phyloP scores from a whole-genome alignment of 2,113 vertebrate species.

The Mystacornis crossleyi region DNA sequence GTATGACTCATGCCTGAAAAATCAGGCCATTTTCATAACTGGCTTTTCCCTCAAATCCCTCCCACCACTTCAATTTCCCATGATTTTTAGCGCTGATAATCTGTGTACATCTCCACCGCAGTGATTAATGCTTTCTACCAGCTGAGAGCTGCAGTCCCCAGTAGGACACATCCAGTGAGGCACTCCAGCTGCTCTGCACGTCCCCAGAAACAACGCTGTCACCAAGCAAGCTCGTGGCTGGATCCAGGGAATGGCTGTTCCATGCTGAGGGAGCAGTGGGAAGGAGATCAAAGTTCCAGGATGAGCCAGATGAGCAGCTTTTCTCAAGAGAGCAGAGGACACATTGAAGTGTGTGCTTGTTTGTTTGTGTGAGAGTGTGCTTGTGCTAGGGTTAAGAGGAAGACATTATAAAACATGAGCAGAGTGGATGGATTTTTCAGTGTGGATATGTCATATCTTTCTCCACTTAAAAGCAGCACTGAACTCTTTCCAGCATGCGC shows the following conservation, averaged over 20 bases:
- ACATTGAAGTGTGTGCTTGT: not conserved
- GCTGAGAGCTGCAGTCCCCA: not conserved
- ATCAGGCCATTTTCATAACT: conserved; percentile 45
- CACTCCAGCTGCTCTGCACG: not conserved
- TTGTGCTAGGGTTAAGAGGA: not conserved
- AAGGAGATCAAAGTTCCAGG: not conserved
- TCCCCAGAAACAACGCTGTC: not conserved
- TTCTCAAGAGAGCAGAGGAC: not conserved
- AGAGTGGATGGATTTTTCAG: not conserved
- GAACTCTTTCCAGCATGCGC: not conserved
- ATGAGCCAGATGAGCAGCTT: not conserved
- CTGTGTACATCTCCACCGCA: not conserved
- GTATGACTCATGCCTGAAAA: conserved; percentile 52
- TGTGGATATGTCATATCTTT: not conserved
- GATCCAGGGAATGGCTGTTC: not conserved
- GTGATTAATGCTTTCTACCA: not conserved
- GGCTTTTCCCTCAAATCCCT: conserved; percentile 9
- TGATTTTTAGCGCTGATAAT: not conserved
- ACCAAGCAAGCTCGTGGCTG: not conserved
- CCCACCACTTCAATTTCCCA: not conserved
- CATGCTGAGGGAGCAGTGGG: not conserved
- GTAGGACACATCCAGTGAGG: not conserved
- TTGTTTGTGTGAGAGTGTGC: not conserved
- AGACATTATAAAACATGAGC: not conserved
- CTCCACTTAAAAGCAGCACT: not conserved